Evolutionary conservation across 1,140 invertebrate species (phyloP), one percentile per base, ranked within the genome.

Genomic region (Aphaenogaster rudis): DNA sequence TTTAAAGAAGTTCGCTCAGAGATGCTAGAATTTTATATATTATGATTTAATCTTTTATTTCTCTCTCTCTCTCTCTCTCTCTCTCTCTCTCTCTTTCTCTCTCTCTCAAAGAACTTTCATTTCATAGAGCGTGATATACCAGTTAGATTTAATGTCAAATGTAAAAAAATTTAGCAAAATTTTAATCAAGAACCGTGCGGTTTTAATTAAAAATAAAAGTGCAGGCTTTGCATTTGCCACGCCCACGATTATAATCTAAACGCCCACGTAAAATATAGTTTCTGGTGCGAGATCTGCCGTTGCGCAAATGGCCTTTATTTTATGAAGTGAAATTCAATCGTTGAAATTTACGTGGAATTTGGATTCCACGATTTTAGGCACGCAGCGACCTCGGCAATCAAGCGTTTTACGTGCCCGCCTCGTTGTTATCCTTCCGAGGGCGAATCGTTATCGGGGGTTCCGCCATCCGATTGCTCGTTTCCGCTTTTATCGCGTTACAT

Each of bases 401-500:
- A 69, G 36, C 36, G 39, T 28, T 39, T 79, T 64, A 50, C 59
- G 13, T 45, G 74, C 42, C 48, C 17, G 48, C 48, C 48, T 21
- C 36, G 48, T 69, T 52, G 39, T 79, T 69, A 42, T 57, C 15
- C 50, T n/a, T 13, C 9, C 48, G 11, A 54, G 71, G 33, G 48
- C 63, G 61, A 52, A 36, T 8, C 13, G 28, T 28, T 57, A 28
- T 81, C 50, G 36, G n/a, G 28, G 36, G 6, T 8, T 28, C n/a
- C 21, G 11, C 2, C 74, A 17, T 59, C 42, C 48, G 64, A 71
- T 81, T 21, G 67, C 45, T 74, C 42, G 42, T 82, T 61, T 61
- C 67, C 69, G 52, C 13, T 52, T 82, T 39, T 59, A 45, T 74
- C 80, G 28, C 39, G 36, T 79, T 45, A 39, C n/a, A 59, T 71